Base-by-base conservation (phyloP, 1,140 invertebrate genomes). In the Drosophila tropicalis region DNA sequence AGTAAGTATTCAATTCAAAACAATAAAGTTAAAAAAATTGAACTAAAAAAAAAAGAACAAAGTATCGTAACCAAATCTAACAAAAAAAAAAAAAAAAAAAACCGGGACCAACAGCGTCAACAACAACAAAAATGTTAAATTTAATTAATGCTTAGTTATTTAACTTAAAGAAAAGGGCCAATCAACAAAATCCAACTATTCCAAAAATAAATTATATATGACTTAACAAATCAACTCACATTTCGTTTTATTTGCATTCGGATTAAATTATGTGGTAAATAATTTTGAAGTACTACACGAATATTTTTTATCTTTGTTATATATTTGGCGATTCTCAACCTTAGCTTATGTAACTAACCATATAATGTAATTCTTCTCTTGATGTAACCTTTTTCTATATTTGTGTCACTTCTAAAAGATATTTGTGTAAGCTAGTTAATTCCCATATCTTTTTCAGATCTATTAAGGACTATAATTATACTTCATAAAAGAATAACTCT, bases 1-100 rank as follows among this genome's bases (percentile, higher is more conserved):
- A 79, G 82, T 86, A 87, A 86, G 82, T 86, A 85, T 82, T 60
- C 13, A 80, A 81, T 70, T 61, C 64, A 76, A 57, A 57, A 56
- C 55, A 54, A 62, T 12, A 54, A 64, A 67, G 41, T 55, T 36
- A 68, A 86, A 77, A 74, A 66, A 15, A 70, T n/a, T n/a, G n/a
- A 34, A 67, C 61, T 44, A 72, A 19, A 17, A 71, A 19, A 62
- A 66, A 61, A 71, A n/a, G 44, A 55, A 73, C 29, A n/a, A 58
- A 15, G 54, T 65, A 67, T 62, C 44, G 17, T 10, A 51, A 51
- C 2, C 4, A 19, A 51, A 51, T 51, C 44, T 17, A 51, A 22
- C 17, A 19, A 51, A 51, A 29, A 5, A 22, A 12, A 17, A 9
- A 51, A 22, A 9, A 19, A 51, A 51, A 29, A 5, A 22, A 12